These are phyloP conservation scores for Apamea monoglypha DNA, from an alignment of 2,888 invertebrate genomes.

Conservation along the genomic window DNA sequence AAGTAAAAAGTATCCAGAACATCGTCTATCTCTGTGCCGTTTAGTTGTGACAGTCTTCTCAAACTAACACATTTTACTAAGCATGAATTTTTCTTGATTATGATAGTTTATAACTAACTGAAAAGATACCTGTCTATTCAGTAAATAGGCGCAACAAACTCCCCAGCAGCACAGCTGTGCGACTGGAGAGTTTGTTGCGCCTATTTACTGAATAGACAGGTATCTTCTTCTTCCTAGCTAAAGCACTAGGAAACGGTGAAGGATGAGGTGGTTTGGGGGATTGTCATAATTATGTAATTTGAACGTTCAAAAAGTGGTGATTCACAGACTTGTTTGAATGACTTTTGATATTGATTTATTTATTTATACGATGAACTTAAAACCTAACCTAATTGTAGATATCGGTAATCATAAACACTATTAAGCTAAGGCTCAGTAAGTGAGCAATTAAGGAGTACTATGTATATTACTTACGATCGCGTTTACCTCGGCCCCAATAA, in stretches of 20 bases:
- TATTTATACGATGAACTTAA: background rate
- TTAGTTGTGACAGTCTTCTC: background rate
- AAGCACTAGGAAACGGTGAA: no score
- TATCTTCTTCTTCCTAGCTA: background rate
- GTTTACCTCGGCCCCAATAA: slow-evolving; percentile 55
- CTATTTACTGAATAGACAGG: no score
- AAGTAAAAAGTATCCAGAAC: background rate
- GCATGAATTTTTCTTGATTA: background rate
- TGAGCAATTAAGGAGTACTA: slow-evolving; percentile 26
- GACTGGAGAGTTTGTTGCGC: no score
- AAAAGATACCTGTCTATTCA: background rate
- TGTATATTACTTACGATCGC: slow-evolving; percentile 32
- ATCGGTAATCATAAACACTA: background rate
- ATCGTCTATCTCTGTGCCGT: background rate
- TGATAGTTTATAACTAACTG: background rate
- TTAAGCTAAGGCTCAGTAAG: background rate
- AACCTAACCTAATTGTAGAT: background rate
- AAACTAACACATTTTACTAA: background rate
- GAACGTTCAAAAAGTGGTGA: background rate
- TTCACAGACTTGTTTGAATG: background rate
- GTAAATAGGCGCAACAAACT: no score
- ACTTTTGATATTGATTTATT: background rate
- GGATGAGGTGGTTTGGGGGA: background rate
- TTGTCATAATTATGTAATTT: background rate
- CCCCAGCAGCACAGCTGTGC: background rate